A percentile compares a stretch with the other conserved stretches of the same genome.
Evolutionary conservation across 2,797 vertebrate genomes (phyloP).

Genomic region (Gallirallus australis): DNA sequence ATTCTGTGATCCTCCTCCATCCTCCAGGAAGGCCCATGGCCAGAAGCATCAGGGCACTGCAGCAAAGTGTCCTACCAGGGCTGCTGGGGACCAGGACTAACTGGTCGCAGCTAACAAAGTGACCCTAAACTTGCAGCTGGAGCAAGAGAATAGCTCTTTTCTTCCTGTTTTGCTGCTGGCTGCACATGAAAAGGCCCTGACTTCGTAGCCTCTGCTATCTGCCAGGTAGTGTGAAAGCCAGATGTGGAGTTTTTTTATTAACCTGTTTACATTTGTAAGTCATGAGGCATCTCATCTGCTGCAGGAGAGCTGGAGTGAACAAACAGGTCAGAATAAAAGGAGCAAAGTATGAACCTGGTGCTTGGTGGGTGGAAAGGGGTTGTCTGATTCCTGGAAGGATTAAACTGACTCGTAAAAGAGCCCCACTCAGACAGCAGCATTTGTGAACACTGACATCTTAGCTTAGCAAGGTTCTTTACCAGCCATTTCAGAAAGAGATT

Average conservation of each 20-base stretch:
- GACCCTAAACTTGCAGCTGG: neutral
- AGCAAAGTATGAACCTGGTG: neutral
- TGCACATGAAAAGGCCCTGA: neutral
- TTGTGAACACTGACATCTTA: neutral
- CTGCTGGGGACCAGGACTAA: neutral
- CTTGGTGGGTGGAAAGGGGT: neutral
- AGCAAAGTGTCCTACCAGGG: neutral
- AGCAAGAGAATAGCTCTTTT: neutral
- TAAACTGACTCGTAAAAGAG: constrained; percentile 50
- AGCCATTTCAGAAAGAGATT: neutral
- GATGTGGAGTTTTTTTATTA: neutral
- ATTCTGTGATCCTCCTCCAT: neutral
- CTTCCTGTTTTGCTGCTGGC: neutral
- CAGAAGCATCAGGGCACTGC: neutral
- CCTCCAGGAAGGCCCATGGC: neutral
- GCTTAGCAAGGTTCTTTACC: constrained; percentile 6
- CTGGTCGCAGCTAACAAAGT: neutral
- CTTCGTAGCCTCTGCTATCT: neutral
- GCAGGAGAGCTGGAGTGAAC: neutral
- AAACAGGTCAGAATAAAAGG: neutral
- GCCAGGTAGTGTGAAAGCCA: neutral
- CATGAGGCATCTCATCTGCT: neutral
- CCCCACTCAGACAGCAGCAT: neutral
- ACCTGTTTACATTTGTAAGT: neutral
- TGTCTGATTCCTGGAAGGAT: constrained; percentile 25